Base-by-base conservation (phyloP, 2,113 vertebrate genomes). In the Calypte anna region DNA sequence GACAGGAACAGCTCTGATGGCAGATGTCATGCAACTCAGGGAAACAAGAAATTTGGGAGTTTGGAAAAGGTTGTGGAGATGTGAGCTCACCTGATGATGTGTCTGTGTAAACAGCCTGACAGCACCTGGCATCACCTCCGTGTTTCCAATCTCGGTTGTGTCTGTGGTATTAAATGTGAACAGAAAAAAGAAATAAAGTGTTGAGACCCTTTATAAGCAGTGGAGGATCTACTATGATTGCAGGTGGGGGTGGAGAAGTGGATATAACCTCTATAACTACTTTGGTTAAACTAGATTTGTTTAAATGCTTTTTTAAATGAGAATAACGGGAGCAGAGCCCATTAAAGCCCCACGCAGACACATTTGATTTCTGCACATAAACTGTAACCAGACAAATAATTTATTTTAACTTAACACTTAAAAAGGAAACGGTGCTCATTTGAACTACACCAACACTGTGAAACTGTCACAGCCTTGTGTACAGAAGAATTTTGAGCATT, bases 11-110 rank as follows among this genome's bases (percentile, higher is more conserved):
- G 84, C 27, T 62, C 79, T 33, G 69, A 44, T 59, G 88, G 91
- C 79, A 91, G 28, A 48, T 33, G 87, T 81, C 62, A 4, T 2
- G 75, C 79, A 94, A 93, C 92, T 97, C 96, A 96, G 94, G 93
- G 94, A 96, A 94, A 92, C 57, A 62, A 94, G 93, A 76, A 63
- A 80, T 63, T 23, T 17, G 88, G 79, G 85, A 80, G 44, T 25
- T 67, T 64, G 3, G 40, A 17, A 10, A 38, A 64, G 70, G 62
- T 15, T 24, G 55, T 43, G 58, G 54, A 76, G 87, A 7, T 30
- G 66, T n/a, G 40, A 91, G 83, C 87, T 91, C 75, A 18, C 22
- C 53, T 8, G 7, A 11, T 19, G 46, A 20, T 44, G 3, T 1
- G 40, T 55, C 68, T 24, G 68, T 69, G 44, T 21, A 38, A 92